Evolutionary conservation across 2,888 invertebrate species (phyloP), one percentile per base, ranked within the genome.

Genomic region (Epirrhoe alternata): DNA sequence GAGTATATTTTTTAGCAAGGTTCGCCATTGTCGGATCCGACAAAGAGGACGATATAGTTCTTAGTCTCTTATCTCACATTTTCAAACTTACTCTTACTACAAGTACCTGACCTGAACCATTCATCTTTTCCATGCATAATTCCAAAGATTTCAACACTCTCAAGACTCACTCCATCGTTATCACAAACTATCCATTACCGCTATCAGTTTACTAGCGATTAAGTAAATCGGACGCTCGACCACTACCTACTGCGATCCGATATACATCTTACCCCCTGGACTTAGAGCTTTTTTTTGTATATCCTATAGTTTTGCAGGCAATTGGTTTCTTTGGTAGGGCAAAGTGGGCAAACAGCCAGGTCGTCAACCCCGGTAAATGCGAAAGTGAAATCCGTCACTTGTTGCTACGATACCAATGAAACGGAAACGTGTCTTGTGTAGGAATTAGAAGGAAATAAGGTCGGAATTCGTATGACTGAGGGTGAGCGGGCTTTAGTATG

Each of bases 371-470:
- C 78, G 68, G 76, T 69, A 77, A 78, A 82, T 77, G 82, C 81
- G 87, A 88, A 88, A 89, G 88, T 87, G 87, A 86, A 87, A 87
- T 86, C 85, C 81, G 80, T 88, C 87, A 88, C 87, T 88, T 87
- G 86, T 87, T 87, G 86, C 84, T 82, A 81, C 77, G 81, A 79
- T 81, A 77, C 77, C 81, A 74, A 77, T 77, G 75, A 75, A 42
- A 77, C 79, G 79, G 77, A 82, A 83, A 83, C 84, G 84, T 83
- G 82, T 61, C 61, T 70, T 67, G 82, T 77, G 64, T 86, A 42
- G 57, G 76, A 80, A 83, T 81, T 76, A 80, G 77, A 72, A 61
- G 65, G 62, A 68, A 80, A 80, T 78, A 70, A 74, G 78, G 81
- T 76, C 74, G 70, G 66, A 64, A 77, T 83, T 83, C 69, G 77